phyloP scores from a whole-genome alignment of 92 coral and sea anemone genomes.

The Siderastrea radians region DNA sequence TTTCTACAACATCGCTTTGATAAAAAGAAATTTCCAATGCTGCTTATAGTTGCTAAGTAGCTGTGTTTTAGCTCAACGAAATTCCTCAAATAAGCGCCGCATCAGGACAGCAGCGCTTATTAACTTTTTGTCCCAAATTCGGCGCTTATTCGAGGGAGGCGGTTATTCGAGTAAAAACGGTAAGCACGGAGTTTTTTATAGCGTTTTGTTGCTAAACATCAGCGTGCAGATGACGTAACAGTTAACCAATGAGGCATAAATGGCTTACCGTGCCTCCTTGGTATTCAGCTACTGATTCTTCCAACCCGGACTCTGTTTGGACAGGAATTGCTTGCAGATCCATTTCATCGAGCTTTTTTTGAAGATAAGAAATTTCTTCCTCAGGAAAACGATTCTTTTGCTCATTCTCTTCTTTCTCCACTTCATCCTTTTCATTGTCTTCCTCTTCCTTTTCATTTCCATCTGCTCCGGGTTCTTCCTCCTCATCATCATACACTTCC shows the following conservation, averaged over 20 bases:
- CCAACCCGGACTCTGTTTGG: not conserved
- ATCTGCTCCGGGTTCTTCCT: not conserved
- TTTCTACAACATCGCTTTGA: no score
- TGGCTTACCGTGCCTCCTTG: not conserved
- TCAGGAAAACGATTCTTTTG: not conserved
- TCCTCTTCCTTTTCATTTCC: not conserved
- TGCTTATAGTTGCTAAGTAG: no score
- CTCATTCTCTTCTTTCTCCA: conserved; percentile 23
- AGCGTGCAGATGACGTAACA: not conserved
- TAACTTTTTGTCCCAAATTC: no score
- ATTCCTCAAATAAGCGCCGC: no score
- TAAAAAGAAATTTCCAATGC: no score
- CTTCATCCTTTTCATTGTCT: not conserved
- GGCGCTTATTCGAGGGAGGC: no score
- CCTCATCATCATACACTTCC: not conserved
- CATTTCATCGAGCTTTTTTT: not conserved
- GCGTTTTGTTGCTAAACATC: not conserved
- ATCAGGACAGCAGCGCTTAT: no score
- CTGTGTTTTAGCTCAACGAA: no score
- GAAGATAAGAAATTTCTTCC: not conserved
- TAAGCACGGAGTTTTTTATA: not conserved
- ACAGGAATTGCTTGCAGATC: not conserved
- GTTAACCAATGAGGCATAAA: not conserved
- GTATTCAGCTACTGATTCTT: not conserved
- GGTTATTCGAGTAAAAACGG: not conserved